Evolutionary conservation across 2,113 vertebrate species (phyloP).

Genomic region (Siniperca knerii): DNA sequence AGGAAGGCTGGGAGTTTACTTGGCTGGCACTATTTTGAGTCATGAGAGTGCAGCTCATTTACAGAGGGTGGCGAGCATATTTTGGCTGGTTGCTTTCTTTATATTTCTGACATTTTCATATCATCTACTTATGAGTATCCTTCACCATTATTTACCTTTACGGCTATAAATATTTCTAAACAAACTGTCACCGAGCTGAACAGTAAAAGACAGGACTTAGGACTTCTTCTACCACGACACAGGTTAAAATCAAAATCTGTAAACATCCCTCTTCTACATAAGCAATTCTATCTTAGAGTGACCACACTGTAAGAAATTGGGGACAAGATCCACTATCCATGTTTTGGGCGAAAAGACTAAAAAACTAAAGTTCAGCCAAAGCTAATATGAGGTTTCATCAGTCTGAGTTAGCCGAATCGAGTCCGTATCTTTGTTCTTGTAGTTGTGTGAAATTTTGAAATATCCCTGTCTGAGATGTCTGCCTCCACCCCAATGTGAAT

Average conservation of each 20-base stretch:
- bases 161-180: background rate
- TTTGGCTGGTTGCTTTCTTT: constrained; percentile 36
- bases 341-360: background rate
- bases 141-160: constrained; percentile 5
- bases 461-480: background rate
- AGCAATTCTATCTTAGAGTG: background rate
- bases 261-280: background rate
- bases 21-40: constrained; percentile 45
- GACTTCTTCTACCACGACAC: background rate
- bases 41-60: constrained; percentile 33
- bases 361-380: background rate
- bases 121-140: background rate
- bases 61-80: background rate
- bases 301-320: background rate
- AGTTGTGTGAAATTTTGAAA: background rate
- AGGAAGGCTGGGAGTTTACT: constrained; percentile 56
- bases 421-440: background rate
- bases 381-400: background rate
- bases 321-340: background rate
- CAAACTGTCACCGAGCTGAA: background rate
- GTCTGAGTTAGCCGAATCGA: background rate
- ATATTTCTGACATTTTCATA: constrained; percentile 17
- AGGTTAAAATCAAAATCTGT: background rate
- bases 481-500: background rate
- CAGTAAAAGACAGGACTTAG: background rate